A percentile compares a stretch with the other conserved stretches of the same genome.
phyloP scores from a whole-genome alignment of 1,140 invertebrate species.

The Dendrolimus kikuchii region DNA sequence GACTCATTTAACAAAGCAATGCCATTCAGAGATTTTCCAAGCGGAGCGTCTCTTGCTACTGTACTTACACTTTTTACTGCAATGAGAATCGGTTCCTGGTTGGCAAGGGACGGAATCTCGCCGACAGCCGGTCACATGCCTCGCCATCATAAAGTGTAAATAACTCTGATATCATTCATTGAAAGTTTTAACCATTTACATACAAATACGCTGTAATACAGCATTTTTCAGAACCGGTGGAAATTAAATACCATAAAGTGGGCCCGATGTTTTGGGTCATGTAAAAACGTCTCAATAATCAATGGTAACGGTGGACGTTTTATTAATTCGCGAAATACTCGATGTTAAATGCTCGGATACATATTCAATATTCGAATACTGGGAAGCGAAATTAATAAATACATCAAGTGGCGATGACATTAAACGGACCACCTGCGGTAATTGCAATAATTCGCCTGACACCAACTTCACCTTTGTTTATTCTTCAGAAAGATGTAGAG shows the following conservation, averaged over 20 bases:
- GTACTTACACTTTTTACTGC: constrained; percentile 43
- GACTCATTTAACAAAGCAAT: constrained; percentile 37
- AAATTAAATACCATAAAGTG: constrained; percentile 32
- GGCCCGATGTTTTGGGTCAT: constrained; percentile 12
- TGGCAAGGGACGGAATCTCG: constrained; percentile 42
- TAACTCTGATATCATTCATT: constrained; percentile 38
- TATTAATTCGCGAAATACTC: constrained; percentile 7
- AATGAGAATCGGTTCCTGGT: constrained; percentile 62
- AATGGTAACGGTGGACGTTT: constrained; percentile 21
- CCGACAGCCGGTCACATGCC: constrained; percentile 39
- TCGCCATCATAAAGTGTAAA: constrained; percentile 63
- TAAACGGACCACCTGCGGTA: too few relatives aligned
- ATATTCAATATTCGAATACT: too few relatives aligned
- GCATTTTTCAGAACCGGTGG: constrained; percentile 23
- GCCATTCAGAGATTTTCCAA: constrained; percentile 56
- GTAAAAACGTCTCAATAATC: constrained; percentile 14
- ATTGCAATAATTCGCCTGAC: too few relatives aligned
- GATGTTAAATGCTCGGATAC: not conserved
- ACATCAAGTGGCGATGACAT: too few relatives aligned
- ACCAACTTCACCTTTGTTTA: too few relatives aligned
- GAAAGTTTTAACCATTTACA: constrained; percentile 44
- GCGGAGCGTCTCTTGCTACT: constrained; percentile 34
- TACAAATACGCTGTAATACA: constrained; percentile 27
- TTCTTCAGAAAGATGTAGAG: too few relatives aligned
- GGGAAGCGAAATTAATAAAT: too few relatives aligned